Evolutionary conservation across 2,797 vertebrate species (phyloP), one percentile per base, ranked within the genome.

Genomic region (Cossypha polioptera): DNA sequence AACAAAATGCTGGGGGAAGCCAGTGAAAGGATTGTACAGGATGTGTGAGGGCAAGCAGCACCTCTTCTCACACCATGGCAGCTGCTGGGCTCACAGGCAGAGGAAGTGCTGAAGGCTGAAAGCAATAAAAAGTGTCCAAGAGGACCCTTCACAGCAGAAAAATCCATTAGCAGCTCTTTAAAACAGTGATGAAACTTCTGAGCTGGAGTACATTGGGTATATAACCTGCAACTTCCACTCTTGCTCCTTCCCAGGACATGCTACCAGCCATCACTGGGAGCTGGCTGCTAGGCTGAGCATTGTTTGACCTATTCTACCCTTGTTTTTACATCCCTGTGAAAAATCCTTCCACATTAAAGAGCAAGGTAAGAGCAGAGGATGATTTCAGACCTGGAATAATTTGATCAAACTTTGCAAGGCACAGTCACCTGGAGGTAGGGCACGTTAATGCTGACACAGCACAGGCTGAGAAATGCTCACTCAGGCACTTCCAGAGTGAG

Each of bases 271-370:
- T 54, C 16, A 3, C 0, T 11, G 45, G 43, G 67, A 84, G 55
- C 47, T 50, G 54, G 58, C 26, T 43, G 63, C 73, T 65, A 76
- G 73, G 62, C 76, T 73, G 40, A 75, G 47, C 54, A 19, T 35
- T 1, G 0, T 24, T 74, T 36, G 35, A 8, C 42, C 61, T 24
- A 1, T 33, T 50, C 1, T 26, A 14, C 14, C 17, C 9, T 33
- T 29, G 4, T 11, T 84, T 38, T 54, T 14, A 13, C 0, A 1
- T 2, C 3, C 10, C 11, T 31, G 0, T 4, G 36, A 16, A 59
- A 51, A 73, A 25, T 0, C 5, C 7, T 24, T 68, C 25, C 61
- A 36, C 4, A 3, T 40, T 6, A 73, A 67, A 63, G 33, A 67
- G 35, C 3, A 5, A n/a, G 11, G 51, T 8, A 33, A 65, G n/a